Percentiles rank a stretch among this genome's conserved stretches.
Conservation (phyloP, 1,140 invertebrate species). For the Galleria mellonella region DNA sequence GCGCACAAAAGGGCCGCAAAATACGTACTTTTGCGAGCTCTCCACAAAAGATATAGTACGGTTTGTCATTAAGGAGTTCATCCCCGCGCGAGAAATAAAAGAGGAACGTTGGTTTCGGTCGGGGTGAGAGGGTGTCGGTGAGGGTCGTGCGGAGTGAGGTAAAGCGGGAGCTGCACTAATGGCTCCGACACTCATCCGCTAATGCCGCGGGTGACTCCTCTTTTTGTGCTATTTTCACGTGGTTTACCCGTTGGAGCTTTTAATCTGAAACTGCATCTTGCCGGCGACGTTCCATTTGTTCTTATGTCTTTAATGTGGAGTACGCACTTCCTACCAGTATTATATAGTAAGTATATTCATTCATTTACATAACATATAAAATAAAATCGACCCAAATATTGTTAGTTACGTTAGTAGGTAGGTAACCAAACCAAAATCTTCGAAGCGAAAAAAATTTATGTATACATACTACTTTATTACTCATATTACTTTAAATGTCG, state of each 20-base stretch:
- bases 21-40: slow-evolving; percentile 69
- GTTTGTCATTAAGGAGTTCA: slow-evolving; percentile 74
- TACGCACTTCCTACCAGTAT: background rate
- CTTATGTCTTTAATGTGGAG: slow-evolving; percentile 7
- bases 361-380: too few species aligned
- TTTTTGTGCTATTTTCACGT: slow-evolving; percentile 72
- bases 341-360: too few species aligned
- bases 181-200: slow-evolving; percentile 72
- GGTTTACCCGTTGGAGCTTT: slow-evolving; percentile 69
- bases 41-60: slow-evolving; percentile 73
- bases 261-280: slow-evolving; percentile 68
- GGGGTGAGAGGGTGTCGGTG: slow-evolving; percentile 25
- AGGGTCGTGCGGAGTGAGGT: slow-evolving; percentile 17
- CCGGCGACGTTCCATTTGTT: slow-evolving; percentile 58
- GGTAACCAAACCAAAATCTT: too few species aligned
- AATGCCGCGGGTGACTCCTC: slow-evolving; percentile 71
- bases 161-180: slow-evolving; percentile 58
- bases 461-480: too few species aligned
- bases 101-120: slow-evolving; percentile 49
- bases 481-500: too few species aligned
- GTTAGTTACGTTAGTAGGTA: too few species aligned
- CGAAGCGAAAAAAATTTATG: too few species aligned
- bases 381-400: too few species aligned
- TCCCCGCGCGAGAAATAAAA: slow-evolving; percentile 72
- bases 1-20: slow-evolving; percentile 69